A percentile compares a stretch with the other conserved stretches of the same genome.
Conservation (phyloP, 35 echinoderm and acorn worm species). For the Stichopus chloronotus region DNA sequence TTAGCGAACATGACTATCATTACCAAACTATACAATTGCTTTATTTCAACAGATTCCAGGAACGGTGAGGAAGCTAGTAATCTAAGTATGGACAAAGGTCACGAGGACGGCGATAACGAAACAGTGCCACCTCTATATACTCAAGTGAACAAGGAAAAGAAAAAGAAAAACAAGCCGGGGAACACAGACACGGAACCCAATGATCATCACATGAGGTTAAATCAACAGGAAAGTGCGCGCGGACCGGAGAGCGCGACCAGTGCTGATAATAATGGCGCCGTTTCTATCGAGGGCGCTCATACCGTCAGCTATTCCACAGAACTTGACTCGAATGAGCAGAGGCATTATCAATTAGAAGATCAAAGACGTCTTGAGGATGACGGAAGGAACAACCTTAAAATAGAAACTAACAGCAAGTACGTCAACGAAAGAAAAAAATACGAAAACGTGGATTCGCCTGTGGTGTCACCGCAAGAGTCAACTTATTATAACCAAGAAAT, state of each 20-base stretch:
- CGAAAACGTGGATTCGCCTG: slow-evolving; percentile 14
- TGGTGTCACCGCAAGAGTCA: not conserved
- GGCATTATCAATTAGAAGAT: not conserved
- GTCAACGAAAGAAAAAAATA: not conserved
- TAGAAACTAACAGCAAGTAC: not conserved
- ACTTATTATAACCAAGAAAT: not conserved
- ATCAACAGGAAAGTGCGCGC: not conserved
- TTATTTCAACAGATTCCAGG: not conserved
- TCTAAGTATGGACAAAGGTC: not conserved
- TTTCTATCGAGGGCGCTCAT: not conserved
- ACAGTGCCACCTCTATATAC: not conserved
- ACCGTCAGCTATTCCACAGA: not conserved
- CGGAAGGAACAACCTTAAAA: not conserved
- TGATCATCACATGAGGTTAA: not conserved
- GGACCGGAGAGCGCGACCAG: not conserved
- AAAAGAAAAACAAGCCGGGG: not conserved
- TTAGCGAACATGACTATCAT: too few relatives aligned
- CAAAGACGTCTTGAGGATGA: not conserved
- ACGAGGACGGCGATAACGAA: not conserved
- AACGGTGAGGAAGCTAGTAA: not conserved
- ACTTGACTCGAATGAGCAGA: not conserved
- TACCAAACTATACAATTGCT: too few relatives aligned
- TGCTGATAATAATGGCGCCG: not conserved
- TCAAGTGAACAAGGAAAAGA: slow-evolving; percentile 3
- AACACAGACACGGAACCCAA: not conserved